Base-by-base conservation (phyloP, 2,113 vertebrate genomes). In the Apistogramma diplotaenia region DNA sequence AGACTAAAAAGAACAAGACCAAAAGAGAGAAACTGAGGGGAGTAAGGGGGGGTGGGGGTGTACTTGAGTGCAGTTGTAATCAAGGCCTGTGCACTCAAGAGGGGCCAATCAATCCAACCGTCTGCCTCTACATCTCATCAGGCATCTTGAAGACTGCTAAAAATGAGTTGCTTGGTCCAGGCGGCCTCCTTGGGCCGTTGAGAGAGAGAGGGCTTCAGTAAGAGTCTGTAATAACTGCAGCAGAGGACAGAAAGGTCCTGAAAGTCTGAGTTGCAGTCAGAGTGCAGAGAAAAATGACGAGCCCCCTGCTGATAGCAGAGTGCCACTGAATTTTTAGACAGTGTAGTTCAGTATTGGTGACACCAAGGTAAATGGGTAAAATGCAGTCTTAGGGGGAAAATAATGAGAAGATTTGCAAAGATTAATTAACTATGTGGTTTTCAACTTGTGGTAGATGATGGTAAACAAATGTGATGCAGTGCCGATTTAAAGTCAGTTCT, bases 121-220 rank as follows among this genome's bases (percentile, higher is more conserved):
- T 89, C 90, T 88, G 84, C 80, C 74, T 82, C 87, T 84, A 84
- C 91, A 88, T 91, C 90, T 92, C 92, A 89, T 93, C 92, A 92
- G 87, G 81, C 84, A 43, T 81, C 74, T 77, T 75, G 57, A 83
- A 82, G 89, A 84, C 11, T 67, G 84, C 84, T 86, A 85, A 72
- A 87, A 90, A 78, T 78, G 87, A 80, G 79, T 54, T 11, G n/a
- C 74, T 19, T 70, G 79, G 84, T 82, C 82, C 87, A 58, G 67
- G 49, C 62, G 33, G 84, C 82, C 70, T 87, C 91, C 81, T 72
- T 43, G n/a, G 74, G 71, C 51, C 10, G 23, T 55, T 11, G 76
- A 35, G 83, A 81, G 59, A 49, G 65, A 56, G 75, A 15, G 70
- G 2, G 59, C 83, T 76, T 29, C 29, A 12, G 65, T 57, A 62